Percentiles rank a stretch among this genome's conserved stretches.
Evolutionary conservation across 2,888 invertebrate species (phyloP).

Genomic region (Melieria omissa): DNA sequence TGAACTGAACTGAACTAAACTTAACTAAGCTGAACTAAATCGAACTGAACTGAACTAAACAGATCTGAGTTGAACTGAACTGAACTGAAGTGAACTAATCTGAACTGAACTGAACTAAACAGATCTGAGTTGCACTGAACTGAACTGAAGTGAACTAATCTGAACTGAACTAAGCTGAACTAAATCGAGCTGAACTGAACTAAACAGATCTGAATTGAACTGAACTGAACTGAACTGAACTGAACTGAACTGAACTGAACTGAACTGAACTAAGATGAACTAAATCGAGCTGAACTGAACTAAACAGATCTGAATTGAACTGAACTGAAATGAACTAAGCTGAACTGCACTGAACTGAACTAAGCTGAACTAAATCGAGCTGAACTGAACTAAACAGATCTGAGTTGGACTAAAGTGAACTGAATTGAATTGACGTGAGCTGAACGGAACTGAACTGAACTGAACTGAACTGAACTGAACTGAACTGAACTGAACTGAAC

Average conservation of each 20-base stretch:
- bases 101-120: conserved; percentile 1
- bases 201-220: background rate
- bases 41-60: too few species aligned
- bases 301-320: too few species aligned
- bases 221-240: too few species aligned
- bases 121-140: background rate
- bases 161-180: conserved; percentile 5
- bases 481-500: background rate
- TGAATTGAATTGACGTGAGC: too few species aligned
- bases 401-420: too few species aligned
- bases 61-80: too few species aligned
- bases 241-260: too few species aligned
- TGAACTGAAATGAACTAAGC: background rate
- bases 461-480: background rate
- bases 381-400: conserved; percentile 1
- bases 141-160: conserved; percentile 7
- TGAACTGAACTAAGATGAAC: too few species aligned
- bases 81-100: background rate
- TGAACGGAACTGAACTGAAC: too few species aligned
- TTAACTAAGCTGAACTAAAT: too few species aligned
- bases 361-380: background rate
- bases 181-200: background rate
- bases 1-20: too few species aligned
- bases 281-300: too few species aligned
- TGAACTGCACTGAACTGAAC: background rate